phyloP scores from a whole-genome alignment of 1,140 invertebrate species.

The Drosophila gunungcola region DNA sequence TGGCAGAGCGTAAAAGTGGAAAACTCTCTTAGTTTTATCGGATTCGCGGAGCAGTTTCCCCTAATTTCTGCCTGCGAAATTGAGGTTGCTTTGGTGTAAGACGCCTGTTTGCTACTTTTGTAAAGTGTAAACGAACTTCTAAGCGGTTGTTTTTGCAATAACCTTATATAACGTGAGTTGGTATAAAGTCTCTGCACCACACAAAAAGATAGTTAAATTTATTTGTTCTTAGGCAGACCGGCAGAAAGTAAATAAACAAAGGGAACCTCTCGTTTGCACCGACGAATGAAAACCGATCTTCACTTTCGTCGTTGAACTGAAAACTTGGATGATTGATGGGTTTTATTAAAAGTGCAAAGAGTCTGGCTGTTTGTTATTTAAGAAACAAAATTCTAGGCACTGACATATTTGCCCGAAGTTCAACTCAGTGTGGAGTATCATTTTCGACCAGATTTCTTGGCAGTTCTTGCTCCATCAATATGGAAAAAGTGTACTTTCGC shows the following conservation, averaged over 20 bases:
- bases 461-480: conserved; percentile 48
- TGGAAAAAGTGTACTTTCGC: conserved; percentile 86
- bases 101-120: neutral
- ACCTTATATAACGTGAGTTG: neutral
- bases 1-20: conserved; percentile 8
- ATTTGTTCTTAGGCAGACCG: neutral
- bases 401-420: neutral
- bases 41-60: neutral
- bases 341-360: neutral
- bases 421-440: too few relatives aligned
- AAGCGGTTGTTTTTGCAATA: neutral
- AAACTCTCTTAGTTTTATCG: conserved; percentile 14
- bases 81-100: neutral
- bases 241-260: neutral
- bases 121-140: neutral
- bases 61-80: neutral
- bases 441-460: conserved; percentile 2
- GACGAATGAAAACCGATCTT: neutral
- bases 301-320: too few relatives aligned
- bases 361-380: neutral
- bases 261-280: neutral
- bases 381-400: neutral
- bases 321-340: conserved; percentile 4
- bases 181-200: too few relatives aligned
- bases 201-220: neutral